Conservation (phyloP, 2,888 invertebrate species). For the Dolomedes plantarius region DNA sequence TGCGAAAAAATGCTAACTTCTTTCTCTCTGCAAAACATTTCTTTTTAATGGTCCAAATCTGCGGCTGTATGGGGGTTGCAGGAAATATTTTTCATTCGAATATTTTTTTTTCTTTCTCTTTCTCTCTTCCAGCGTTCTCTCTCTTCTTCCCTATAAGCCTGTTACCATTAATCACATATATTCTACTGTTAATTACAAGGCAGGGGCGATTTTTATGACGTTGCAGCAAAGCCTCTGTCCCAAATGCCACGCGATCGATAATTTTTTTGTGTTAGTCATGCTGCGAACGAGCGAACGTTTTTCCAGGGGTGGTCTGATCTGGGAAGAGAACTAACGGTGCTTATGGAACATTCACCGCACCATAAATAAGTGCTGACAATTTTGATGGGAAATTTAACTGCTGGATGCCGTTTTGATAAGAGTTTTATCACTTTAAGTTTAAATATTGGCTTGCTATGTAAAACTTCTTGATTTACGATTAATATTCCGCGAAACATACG, state of each 20-base stretch:
- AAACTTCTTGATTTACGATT: not conserved
- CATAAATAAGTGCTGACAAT: slow-evolving; percentile 18
- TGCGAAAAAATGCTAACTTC: slow-evolving; percentile 24
- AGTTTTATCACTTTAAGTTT: slow-evolving; percentile 14
- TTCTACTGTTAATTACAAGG: slow-evolving; percentile 67
- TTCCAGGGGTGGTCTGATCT: slow-evolving; percentile 28
- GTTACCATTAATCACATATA: slow-evolving; percentile 60
- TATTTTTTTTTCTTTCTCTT: slow-evolving; percentile 40
- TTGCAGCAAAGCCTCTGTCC: slow-evolving; percentile 29
- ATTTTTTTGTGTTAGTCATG: not conserved
- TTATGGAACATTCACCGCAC: not conserved
- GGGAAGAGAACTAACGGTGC: not conserved
- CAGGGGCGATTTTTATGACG: slow-evolving; percentile 64
- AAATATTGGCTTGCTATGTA: slow-evolving; percentile 11
- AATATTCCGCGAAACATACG: not conserved
- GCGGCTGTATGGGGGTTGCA: slow-evolving; percentile 12
- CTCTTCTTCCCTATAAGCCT: slow-evolving; percentile 29
- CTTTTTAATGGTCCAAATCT: slow-evolving; percentile 69
- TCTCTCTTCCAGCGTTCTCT: not conserved
- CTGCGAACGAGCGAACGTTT: slow-evolving; percentile 27
- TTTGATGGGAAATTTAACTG: slow-evolving; percentile 18
- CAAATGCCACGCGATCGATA: slow-evolving; percentile 36
- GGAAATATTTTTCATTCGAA: slow-evolving; percentile 62
- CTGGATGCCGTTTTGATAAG: slow-evolving; percentile 1
- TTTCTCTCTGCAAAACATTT: slow-evolving; percentile 46